These are phyloP conservation scores for Molanna angustata DNA, from an alignment of 2,888 invertebrate species.

Conservation along the genomic window DNA sequence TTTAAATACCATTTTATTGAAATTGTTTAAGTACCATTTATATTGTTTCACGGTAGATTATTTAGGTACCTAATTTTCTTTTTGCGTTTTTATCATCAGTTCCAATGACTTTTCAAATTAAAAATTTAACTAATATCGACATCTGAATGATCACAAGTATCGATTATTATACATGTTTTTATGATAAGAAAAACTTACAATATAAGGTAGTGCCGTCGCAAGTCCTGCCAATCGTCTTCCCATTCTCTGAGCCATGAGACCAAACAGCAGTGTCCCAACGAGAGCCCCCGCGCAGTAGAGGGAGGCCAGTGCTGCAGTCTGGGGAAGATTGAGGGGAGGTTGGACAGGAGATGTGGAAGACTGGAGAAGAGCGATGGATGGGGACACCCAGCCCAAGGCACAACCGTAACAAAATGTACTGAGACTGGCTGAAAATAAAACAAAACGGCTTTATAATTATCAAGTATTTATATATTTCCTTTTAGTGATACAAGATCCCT, in stretches of 20 bases:
- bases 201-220: slow-evolving; percentile 54
- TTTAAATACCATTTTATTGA: too few species aligned
- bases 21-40: too few species aligned
- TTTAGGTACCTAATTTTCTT: too few species aligned
- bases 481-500: too few species aligned
- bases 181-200: slow-evolving; percentile 40
- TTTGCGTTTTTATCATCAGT: too few species aligned
- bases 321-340: slow-evolving; percentile 48
- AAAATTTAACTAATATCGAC: too few species aligned
- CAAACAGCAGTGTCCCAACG: slow-evolving; percentile 54
- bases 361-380: slow-evolving; percentile 54
- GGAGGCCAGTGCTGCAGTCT: slow-evolving; percentile 57
- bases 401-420: slow-evolving; percentile 56
- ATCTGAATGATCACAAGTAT: too few species aligned
- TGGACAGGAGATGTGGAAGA: slow-evolving; percentile 48
- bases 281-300: slow-evolving; percentile 56
- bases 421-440: slow-evolving; percentile 53
- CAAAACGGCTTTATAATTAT: too few species aligned
- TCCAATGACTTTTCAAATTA: too few species aligned
- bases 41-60: too few species aligned
- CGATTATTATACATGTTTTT: too few species aligned
- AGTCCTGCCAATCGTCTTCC: slow-evolving; percentile 55
- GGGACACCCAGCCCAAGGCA: slow-evolving; percentile 58
- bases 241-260: slow-evolving; percentile 51
- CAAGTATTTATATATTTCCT: too few species aligned